Evolutionary conservation across 2,797 vertebrate genomes (phyloP).

Genomic region (Neostethus bicornis): DNA sequence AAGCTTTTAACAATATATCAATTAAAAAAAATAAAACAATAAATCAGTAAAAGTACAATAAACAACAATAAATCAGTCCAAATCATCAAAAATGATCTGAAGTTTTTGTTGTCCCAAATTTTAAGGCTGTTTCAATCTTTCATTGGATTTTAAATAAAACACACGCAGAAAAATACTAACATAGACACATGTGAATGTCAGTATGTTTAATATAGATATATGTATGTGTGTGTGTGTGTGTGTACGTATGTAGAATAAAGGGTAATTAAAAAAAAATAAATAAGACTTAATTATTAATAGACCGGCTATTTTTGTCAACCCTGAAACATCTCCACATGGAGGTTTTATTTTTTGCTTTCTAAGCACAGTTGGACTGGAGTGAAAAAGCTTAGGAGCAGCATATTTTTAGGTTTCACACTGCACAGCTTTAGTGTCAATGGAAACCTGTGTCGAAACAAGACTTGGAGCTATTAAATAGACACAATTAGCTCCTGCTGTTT

Average conservation of each 20-base stretch:
- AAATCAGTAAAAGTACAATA: too few relatives aligned
- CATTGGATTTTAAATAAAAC: too few relatives aligned
- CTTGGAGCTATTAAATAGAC: slow-evolving; percentile 11
- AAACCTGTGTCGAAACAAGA: slow-evolving; percentile 31
- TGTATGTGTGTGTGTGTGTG: too few relatives aligned
- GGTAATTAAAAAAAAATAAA: background rate
- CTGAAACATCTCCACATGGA: background rate
- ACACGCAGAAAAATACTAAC: too few relatives aligned
- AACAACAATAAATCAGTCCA: too few relatives aligned
- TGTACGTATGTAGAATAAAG: slow-evolving; percentile 8
- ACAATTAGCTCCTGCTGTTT: slow-evolving; percentile 14
- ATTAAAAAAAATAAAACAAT: too few relatives aligned
- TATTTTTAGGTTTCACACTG: slow-evolving; percentile 43
- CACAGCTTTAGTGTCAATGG: slow-evolving; percentile 33
- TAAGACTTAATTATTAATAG: slow-evolving; percentile 1
- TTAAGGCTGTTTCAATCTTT: too few relatives aligned
- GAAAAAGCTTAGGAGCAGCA: slow-evolving; percentile 32
- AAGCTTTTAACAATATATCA: too few relatives aligned
- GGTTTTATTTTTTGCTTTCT: slow-evolving; percentile 26
- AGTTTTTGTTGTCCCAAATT: too few relatives aligned
- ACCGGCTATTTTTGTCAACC: background rate
- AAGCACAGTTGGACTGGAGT: slow-evolving; percentile 35
- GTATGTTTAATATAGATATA: too few relatives aligned
- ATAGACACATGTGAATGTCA: too few relatives aligned
- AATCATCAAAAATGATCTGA: too few relatives aligned